Base-by-base conservation (phyloP, 1,140 invertebrate genomes). In the Linepithema humile region DNA sequence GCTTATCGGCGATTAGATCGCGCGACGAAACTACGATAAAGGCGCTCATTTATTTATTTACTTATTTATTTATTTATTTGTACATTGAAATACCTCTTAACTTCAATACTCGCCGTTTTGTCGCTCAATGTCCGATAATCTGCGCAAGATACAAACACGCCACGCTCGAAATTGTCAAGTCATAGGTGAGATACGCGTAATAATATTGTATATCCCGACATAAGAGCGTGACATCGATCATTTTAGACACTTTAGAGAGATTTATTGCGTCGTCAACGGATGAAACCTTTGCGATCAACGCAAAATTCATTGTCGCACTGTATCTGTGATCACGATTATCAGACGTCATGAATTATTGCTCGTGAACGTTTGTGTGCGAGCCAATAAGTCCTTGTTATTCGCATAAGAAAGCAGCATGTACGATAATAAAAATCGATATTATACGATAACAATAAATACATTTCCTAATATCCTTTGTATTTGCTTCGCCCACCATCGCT, bases 391-490 rank as follows among this genome's bases (percentile, higher is more conserved):
- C 70, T 84, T 77, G 72, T 90, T 86, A 90, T 88, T 85, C 57
- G 77, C 85, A 85, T 90, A 90, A 90, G 89, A 88, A n/a, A n/a
- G 73, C 89, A 87, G 88, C 84, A 91, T 91, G 90, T 91, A 91
- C 88, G 69, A 90, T 82, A 89, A 90, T 87, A 89, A 82, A 89
- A 89, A 53, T 83, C 83, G 43, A 87, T 82, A 85, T 87, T 83
- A 85, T 84, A 85, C 29, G 82, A 87, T 88, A 91, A 80, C 35
- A 80, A 91, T 91, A 91, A 91, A 91, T 89, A 91, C 64, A 78
- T 91, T 91, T 91, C 90, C 90, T 91, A 90, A 84, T 90, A 89
- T 85, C 78, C 88, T 86, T 90, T 88, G 86, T 91, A 85, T 74
- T 91, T 88, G 88, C 84, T 90, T 89, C 55, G 83, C 84, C 86